These are phyloP conservation scores for Nanorana parkeri DNA, from an alignment of 2,113 vertebrate genomes.

Conservation along the genomic window DNA sequence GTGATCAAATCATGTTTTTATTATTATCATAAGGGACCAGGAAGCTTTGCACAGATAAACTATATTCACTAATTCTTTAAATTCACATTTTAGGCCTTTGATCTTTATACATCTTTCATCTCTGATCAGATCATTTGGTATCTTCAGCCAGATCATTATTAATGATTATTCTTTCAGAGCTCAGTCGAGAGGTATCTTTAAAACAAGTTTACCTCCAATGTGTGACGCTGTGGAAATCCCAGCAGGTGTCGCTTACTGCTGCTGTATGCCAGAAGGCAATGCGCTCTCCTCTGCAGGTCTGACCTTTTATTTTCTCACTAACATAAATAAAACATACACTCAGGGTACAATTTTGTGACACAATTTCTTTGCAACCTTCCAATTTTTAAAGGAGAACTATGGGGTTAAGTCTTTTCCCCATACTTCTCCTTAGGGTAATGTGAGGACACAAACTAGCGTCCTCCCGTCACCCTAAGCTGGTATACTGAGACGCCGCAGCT, in stretches of 20 bases:
- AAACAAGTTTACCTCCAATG: slow-evolving; percentile 72
- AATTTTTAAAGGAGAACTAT: too few species aligned
- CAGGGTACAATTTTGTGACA: neutral
- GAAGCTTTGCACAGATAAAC: too few species aligned
- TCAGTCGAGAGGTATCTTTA: slow-evolving; percentile 53
- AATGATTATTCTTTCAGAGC: slow-evolving; percentile 7
- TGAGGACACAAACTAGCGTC: too few species aligned
- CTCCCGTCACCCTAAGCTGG: too few species aligned
- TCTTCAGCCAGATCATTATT: slow-evolving; percentile 30
- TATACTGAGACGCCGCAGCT: too few species aligned
- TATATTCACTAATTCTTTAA: neutral
- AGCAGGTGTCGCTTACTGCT: slow-evolving; percentile 59
- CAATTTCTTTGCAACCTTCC: too few species aligned
- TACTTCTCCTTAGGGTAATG: too few species aligned
- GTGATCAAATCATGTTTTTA: too few species aligned
- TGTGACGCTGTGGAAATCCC: slow-evolving; percentile 63
- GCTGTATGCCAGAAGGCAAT: slow-evolving; percentile 61
- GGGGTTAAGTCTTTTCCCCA: too few species aligned
- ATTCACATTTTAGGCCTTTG: neutral
- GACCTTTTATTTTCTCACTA: slow-evolving; percentile 58
- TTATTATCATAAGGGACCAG: too few species aligned
- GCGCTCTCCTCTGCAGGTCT: slow-evolving; percentile 19
- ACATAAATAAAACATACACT: neutral
- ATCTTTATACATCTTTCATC: neutral
- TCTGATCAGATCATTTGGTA: neutral